These are phyloP conservation scores for Nephotettix cincticeps DNA, from an alignment of 1,140 invertebrate genomes.

Conservation along the genomic window DNA sequence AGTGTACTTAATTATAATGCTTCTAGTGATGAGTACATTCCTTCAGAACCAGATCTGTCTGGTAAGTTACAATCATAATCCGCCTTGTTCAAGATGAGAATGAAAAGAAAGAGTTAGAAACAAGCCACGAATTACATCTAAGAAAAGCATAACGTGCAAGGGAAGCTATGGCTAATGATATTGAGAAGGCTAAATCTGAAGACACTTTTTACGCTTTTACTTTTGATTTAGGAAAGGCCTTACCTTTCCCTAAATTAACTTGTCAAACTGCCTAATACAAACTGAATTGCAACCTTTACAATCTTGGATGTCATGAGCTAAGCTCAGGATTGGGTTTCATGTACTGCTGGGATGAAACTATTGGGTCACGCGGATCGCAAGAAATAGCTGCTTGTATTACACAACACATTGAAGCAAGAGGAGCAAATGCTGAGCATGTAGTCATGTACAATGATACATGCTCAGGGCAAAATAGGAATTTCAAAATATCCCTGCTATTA, in stretches of 20 bases:
- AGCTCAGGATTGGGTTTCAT: neutral
- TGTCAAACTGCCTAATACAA: constrained; percentile 40
- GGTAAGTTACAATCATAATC: neutral
- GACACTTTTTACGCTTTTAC: constrained; percentile 35
- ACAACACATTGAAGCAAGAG: constrained; percentile 22
- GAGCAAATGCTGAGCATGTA: constrained; percentile 3
- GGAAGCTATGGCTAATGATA: constrained; percentile 30
- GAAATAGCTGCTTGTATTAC: constrained; percentile 18
- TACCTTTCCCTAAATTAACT: constrained; percentile 38
- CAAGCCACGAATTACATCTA: constrained; percentile 36
- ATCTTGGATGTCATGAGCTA: constrained; percentile 35
- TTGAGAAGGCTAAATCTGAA: constrained; percentile 25
- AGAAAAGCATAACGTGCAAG: constrained; percentile 34
- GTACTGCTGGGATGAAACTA: constrained; percentile 26
- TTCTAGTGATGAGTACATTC: neutral
- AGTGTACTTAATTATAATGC: neutral
- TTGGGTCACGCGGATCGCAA: constrained; percentile 11
- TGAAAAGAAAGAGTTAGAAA: constrained; percentile 30
- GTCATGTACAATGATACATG: constrained; percentile 40
- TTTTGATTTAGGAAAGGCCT: constrained; percentile 41
- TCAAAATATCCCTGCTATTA: constrained; percentile 40
- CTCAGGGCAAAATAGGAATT: constrained; percentile 42
- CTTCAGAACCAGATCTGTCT: neutral
- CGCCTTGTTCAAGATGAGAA: neutral
- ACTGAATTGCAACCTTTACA: constrained; percentile 40